Evolutionary conservation across 2,797 vertebrate species (phyloP).

Genomic region (Capromys pilorides): DNA sequence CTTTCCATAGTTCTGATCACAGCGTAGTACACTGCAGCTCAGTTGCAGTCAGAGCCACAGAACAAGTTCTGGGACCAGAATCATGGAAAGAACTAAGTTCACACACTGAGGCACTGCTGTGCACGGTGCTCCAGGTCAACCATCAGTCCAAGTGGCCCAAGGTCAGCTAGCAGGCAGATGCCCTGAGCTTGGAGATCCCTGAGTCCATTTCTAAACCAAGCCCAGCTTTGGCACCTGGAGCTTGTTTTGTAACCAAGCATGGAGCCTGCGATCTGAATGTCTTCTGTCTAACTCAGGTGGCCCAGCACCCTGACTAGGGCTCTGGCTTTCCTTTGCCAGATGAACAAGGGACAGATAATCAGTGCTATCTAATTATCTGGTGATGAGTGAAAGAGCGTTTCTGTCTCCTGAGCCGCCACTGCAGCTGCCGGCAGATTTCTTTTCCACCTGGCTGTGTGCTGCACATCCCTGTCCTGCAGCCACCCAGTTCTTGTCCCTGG

Average conservation of each 20-base stretch:
- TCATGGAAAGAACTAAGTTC: background rate
- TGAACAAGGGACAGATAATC: too few species aligned
- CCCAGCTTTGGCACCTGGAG: background rate
- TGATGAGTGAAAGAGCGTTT: background rate
- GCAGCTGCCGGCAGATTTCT: background rate
- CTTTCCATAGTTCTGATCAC: background rate
- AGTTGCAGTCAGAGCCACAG: background rate
- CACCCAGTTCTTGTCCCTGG: background rate
- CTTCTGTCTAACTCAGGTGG: too few species aligned
- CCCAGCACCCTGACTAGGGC: background rate
- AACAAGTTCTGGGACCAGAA: background rate
- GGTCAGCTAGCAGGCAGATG: background rate
- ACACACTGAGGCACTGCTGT: background rate
- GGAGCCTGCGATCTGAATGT: background rate
- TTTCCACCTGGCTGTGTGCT: accelerated
- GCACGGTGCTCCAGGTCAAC: too few species aligned
- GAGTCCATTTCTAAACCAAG: background rate
- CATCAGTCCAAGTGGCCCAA: background rate
- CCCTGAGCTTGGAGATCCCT: background rate
- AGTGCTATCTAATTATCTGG: background rate
- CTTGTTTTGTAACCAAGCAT: background rate
- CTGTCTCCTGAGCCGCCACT: too few species aligned
- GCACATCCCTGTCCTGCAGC: background rate
- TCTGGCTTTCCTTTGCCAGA: background rate
- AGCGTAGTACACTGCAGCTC: background rate